These are phyloP conservation scores for Nebria brevicollis DNA, from an alignment of 2,888 invertebrate species.

Conservation along the genomic window DNA sequence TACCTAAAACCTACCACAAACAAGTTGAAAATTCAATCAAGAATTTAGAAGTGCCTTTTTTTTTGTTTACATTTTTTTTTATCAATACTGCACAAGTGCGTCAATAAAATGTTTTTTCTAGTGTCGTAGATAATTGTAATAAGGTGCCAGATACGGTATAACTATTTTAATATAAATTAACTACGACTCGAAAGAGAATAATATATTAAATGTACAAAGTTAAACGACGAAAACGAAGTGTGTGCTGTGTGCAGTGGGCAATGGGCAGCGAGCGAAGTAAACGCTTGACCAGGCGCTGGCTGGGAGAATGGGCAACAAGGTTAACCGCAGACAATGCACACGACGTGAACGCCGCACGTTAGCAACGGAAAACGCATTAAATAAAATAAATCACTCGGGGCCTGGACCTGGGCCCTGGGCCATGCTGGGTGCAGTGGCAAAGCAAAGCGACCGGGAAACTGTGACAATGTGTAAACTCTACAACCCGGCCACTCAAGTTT, in stretches of 20 bases:
- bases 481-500: background rate
- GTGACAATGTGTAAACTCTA: background rate
- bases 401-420: background rate
- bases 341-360: background rate
- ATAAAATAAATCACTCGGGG: background rate
- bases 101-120: too few relatives aligned
- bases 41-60: too few relatives aligned
- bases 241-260: background rate
- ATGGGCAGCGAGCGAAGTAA: background rate
- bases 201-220: too few relatives aligned
- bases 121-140: too few relatives aligned
- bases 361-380: background rate
- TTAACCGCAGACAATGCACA: constrained; percentile 1
- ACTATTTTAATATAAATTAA: too few relatives aligned
- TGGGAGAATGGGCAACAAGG: background rate
- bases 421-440: background rate
- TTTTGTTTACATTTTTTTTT: too few relatives aligned
- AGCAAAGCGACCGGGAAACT: background rate
- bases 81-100: too few relatives aligned
- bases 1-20: background rate
- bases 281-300: background rate
- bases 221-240: too few relatives aligned
- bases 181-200: too few relatives aligned
- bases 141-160: too few relatives aligned
- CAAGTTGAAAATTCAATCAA: background rate